A percentile compares a stretch with the other conserved stretches of the same genome.
Evolutionary conservation across 2,113 vertebrate species (phyloP).

Genomic region (Sterna hirundo): DNA sequence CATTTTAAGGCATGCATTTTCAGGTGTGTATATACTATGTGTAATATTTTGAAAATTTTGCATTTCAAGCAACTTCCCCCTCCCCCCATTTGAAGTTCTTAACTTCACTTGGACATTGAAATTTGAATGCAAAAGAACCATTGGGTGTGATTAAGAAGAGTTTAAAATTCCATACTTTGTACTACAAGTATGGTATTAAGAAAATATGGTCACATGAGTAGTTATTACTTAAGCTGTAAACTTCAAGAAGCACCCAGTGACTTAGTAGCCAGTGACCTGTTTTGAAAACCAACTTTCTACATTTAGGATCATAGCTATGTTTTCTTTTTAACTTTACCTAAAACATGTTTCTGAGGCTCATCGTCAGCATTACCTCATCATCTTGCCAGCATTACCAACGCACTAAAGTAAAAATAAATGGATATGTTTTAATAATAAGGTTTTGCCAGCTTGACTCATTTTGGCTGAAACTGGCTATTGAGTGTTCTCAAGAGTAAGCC

Average conservation of each 20-base stretch:
- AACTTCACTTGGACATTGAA: neutral
- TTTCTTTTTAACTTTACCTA: neutral
- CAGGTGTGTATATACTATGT: neutral
- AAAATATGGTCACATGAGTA: neutral
- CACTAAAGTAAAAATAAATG: neutral
- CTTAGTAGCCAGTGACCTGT: neutral
- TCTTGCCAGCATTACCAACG: neutral
- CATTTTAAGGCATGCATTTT: neutral
- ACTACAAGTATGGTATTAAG: neutral
- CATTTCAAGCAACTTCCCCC: neutral
- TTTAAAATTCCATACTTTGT: neutral
- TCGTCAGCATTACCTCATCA: neutral
- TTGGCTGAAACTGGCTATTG: neutral
- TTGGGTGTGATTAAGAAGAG: neutral
- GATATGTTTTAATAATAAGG: neutral
- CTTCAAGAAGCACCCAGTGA: neutral
- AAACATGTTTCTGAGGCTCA: neutral
- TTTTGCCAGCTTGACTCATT: neutral
- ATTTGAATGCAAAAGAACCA: neutral
- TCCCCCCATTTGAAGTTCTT: neutral
- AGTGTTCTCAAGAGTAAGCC: neutral
- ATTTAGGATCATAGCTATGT: neutral
- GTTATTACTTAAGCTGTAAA: neutral
- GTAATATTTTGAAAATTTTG: neutral
- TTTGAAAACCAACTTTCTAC: neutral